A percentile compares a stretch with the other conserved stretches of the same genome.
These are phyloP conservation scores for Heliconius erato DNA, from an alignment of 2,888 invertebrate species.

Conservation along the genomic window DNA sequence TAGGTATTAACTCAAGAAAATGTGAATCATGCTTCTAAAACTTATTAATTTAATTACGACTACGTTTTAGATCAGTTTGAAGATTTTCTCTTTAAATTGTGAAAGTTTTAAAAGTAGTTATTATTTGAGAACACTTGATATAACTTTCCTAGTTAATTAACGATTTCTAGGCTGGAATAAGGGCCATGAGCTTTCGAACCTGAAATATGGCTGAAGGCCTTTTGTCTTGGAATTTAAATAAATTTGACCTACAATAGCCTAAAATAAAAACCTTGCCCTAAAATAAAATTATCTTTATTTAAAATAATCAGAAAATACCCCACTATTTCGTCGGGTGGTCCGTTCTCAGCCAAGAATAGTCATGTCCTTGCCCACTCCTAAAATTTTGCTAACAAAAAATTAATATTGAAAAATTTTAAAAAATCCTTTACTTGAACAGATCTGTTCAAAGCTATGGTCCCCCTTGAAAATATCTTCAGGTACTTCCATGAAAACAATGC, in stretches of 20 bases:
- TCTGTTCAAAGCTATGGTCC: too few relatives aligned
- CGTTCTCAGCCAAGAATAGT: background rate
- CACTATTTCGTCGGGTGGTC: too few relatives aligned
- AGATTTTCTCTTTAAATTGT: conserved; percentile 31
- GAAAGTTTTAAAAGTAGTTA: conserved; percentile 45
- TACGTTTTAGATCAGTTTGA: conserved; percentile 37
- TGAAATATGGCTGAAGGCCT: background rate
- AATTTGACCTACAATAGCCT: background rate
- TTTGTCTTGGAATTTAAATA: background rate
- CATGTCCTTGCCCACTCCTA: too few relatives aligned
- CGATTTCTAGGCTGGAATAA: conserved; percentile 29
- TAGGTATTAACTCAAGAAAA: background rate
- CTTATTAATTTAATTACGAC: conserved; percentile 36
- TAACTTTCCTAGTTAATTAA: conserved; percentile 40
- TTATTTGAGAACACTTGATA: conserved; percentile 42
- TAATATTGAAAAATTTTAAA: too few relatives aligned
- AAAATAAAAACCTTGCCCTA: too few relatives aligned
- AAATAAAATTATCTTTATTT: too few relatives aligned
- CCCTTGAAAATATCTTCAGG: too few relatives aligned
- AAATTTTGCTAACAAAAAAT: too few relatives aligned
- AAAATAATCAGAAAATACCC: too few relatives aligned
- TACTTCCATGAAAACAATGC: too few relatives aligned
- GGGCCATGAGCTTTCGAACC: conserved; percentile 5
- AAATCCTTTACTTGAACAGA: too few relatives aligned
- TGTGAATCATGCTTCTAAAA: conserved; percentile 13